Base-by-base conservation (phyloP, 2,113 vertebrate species). In the Caranx ignobilis region DNA sequence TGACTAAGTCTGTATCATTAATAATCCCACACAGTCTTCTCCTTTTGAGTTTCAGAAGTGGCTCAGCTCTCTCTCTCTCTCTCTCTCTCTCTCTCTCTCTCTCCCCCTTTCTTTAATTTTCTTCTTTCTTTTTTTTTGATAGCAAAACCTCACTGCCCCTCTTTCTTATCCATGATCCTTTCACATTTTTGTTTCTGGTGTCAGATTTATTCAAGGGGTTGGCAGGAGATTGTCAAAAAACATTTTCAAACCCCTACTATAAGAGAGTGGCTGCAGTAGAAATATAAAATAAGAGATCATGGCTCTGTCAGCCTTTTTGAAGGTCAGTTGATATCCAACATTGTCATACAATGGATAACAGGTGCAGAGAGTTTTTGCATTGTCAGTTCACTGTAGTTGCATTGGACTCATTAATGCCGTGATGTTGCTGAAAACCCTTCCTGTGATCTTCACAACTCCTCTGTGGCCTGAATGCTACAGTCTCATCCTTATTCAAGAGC, bases 1-100 rank as follows among this genome's bases (percentile, higher is more conserved):
- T 4, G 34, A 60, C 67, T 79, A 56, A 68, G 35, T 65, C 63
- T 69, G 37, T 43, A 66, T 21, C 64, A 79, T 91, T 84, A 76
- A 77, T 85, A 70, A 83, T 77, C 35, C 34, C 37, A 39, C n/a
- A 5, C 3, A 0, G 57, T 43, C 52, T 16, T 79, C 65, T 68
- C 32, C 13, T 56, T 10, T 62, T 19, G 39, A 47, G 21, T 60
- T 78, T 79, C 41, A 39, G 50, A 67, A 11, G 26, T 41, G 21
- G 7, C 41, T 70, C 57, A 68, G 16, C 18, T 5, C 32, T 67
- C 59, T 45, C 5, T 19, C 37, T 69, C n/a, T 41, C 11, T 41
- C 57, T 8, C 15, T 35, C 56, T 4, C 16, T 35, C 21, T 69
- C 16, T 41, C 31, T 31, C 15, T 34, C 56, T 3, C 32, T 35